These are phyloP conservation scores for Hippoglossus hippoglossus DNA, from an alignment of 2,797 vertebrate genomes.

Conservation along the genomic window DNA sequence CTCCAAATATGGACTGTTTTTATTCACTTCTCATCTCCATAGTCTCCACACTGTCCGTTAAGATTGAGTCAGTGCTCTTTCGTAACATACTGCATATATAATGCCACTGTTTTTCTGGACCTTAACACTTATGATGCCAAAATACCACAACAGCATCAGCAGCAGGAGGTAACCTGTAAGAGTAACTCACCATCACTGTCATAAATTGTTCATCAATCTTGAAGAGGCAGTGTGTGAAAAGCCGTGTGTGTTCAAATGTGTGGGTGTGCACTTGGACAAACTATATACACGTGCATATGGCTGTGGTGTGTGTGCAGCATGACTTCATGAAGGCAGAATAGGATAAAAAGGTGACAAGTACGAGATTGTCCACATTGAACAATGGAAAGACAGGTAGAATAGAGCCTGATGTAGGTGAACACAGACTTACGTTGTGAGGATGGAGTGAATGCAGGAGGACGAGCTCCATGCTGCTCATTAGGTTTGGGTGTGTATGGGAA, in stretches of 20 bases:
- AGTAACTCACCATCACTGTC: not conserved
- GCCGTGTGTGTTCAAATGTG: not conserved
- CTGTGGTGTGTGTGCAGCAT: no score
- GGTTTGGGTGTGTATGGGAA: slow-evolving; percentile 85
- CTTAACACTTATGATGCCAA: slow-evolving; percentile 15
- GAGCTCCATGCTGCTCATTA: slow-evolving; percentile 69
- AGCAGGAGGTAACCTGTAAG: slow-evolving; percentile 10
- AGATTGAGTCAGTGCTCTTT: slow-evolving; percentile 40
- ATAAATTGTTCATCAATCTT: slow-evolving; percentile 21
- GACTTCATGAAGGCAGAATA: slow-evolving; percentile 38
- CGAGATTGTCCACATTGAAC: slow-evolving; percentile 26
- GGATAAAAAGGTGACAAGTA: slow-evolving; percentile 32
- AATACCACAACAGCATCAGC: slow-evolving; percentile 11
- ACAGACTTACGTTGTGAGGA: slow-evolving; percentile 21
- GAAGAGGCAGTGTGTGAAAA: slow-evolving; percentile 9
- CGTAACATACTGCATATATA: slow-evolving; percentile 27
- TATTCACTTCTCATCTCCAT: slow-evolving; percentile 49
- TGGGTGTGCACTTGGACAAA: not conserved
- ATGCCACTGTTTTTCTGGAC: slow-evolving; percentile 5
- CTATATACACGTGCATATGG: no score
- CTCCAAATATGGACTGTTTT: slow-evolving; percentile 55
- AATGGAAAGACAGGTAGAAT: slow-evolving; percentile 15
- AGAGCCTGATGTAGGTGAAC: slow-evolving; percentile 36
- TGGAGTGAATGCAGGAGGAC: slow-evolving; percentile 40
- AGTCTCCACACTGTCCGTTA: slow-evolving; percentile 39